phyloP scores from a whole-genome alignment of 2,797 vertebrate species.

The Gambelia wislizenii region DNA sequence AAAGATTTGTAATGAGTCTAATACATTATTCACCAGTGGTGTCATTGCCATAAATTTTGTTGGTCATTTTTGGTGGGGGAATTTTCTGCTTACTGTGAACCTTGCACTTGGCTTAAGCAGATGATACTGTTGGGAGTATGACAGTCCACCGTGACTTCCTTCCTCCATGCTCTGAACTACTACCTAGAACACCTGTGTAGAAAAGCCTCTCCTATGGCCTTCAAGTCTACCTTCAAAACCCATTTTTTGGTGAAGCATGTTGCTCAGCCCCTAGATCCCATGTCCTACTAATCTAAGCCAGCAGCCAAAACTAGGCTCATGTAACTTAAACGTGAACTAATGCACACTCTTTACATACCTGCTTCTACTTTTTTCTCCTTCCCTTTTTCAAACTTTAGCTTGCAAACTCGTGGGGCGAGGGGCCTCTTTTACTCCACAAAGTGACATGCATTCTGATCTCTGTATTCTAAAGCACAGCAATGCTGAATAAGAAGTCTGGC shows the following conservation, averaged over 20 bases:
- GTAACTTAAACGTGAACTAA: not conserved
- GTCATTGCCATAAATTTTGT: not conserved
- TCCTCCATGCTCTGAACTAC: not conserved
- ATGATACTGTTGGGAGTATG: not conserved
- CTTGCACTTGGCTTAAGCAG: not conserved
- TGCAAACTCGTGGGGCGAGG: too few relatives aligned
- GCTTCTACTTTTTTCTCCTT: too few relatives aligned
- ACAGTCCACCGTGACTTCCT: not conserved
- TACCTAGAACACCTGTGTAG: not conserved
- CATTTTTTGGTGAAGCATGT: not conserved
- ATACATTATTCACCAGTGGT: constrained; percentile 25
- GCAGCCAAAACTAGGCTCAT: not conserved
- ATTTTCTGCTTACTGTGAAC: constrained; percentile 5
- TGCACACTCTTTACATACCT: not conserved
- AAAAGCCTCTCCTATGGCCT: not conserved
- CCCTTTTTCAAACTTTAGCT: too few relatives aligned
- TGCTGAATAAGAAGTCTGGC: not conserved
- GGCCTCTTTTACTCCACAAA: not conserved
- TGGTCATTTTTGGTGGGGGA: not conserved
- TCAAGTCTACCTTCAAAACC: not conserved
- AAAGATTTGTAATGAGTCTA: constrained; percentile 34
- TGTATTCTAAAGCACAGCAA: not conserved
- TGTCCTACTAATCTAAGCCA: not conserved
- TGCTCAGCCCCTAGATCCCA: not conserved
- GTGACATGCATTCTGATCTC: not conserved